Evolutionary conservation across 2,113 vertebrate genomes (phyloP).

Genomic region (Siniperca chuatsi): DNA sequence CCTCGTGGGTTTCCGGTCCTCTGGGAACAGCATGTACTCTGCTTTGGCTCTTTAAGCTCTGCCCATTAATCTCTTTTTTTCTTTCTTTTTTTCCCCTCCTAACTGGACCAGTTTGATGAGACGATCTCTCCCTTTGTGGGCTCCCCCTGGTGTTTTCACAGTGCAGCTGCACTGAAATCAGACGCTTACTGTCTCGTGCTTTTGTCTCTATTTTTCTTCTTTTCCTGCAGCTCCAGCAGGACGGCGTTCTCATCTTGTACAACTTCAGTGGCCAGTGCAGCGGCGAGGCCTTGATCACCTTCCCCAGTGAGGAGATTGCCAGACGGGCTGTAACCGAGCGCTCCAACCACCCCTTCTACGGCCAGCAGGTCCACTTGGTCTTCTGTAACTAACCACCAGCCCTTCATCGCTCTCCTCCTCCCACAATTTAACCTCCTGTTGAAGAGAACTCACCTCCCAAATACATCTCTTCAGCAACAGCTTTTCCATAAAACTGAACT

Average conservation of each 20-base stretch:
- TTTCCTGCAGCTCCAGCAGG: slow-evolving; percentile 87
- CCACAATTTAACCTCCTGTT: background rate
- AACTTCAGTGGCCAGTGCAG: slow-evolving; percentile 92
- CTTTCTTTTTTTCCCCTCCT: background rate
- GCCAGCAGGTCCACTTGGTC: slow-evolving; percentile 85
- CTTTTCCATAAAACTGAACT: background rate
- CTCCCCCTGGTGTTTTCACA: slow-evolving; percentile 64
- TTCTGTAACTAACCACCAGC: slow-evolving; percentile 82
- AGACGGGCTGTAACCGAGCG: slow-evolving; percentile 88
- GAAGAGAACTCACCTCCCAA: background rate
- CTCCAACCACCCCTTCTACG: slow-evolving; percentile 85
- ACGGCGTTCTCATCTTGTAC: slow-evolving; percentile 90
- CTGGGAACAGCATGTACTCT: slow-evolving; percentile 49
- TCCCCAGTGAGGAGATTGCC: slow-evolving; percentile 89
- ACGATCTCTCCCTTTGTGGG: slow-evolving; percentile 7
- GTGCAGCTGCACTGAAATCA: background rate
- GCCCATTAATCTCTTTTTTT: background rate
- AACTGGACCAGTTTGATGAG: slow-evolving; percentile 47
- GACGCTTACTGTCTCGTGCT: background rate
- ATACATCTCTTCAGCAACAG: background rate
- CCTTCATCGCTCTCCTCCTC: slow-evolving; percentile 22
- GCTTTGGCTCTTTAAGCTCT: slow-evolving; percentile 33
- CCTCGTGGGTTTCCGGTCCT: slow-evolving; percentile 40
- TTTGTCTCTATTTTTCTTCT: background rate
- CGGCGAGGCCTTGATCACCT: slow-evolving; percentile 92